Percentiles rank a stretch among this genome's conserved stretches.
phyloP scores from a whole-genome alignment of 2,888 invertebrate genomes.

The Nomada lathburiana region DNA sequence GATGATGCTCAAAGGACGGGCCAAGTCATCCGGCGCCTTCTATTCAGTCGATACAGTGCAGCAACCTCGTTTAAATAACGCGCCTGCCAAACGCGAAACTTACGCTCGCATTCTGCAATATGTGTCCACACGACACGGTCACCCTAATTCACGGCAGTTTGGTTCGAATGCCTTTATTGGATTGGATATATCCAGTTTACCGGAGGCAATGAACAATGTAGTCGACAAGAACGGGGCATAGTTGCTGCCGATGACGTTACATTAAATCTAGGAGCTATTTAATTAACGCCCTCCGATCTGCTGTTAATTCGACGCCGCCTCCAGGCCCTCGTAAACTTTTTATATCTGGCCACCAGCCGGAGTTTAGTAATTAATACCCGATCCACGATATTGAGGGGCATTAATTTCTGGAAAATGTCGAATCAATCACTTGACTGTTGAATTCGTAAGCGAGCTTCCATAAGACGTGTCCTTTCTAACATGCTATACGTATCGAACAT shows the following conservation, averaged over 20 bases:
- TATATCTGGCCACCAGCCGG: too few relatives aligned
- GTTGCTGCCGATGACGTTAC: background rate
- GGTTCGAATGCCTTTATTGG: background rate
- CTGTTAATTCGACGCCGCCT: background rate
- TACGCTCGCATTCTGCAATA: background rate
- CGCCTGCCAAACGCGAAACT: background rate
- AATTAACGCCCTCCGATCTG: background rate
- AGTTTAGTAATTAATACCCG: too few relatives aligned
- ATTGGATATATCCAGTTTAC: background rate
- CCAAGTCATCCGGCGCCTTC: background rate
- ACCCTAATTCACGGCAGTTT: too few relatives aligned
- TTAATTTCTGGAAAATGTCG: background rate
- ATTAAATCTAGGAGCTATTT: background rate
- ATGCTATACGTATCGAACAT: too few relatives aligned
- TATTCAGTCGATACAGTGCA: background rate
- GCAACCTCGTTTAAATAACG: background rate
- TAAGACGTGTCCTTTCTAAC: too few relatives aligned
- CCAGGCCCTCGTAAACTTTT: background rate
- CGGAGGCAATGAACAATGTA: background rate
- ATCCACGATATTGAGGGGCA: too few relatives aligned
- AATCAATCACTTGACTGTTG: background rate
- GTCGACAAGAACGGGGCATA: background rate
- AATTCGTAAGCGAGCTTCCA: too few relatives aligned
- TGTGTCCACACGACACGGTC: too few relatives aligned
- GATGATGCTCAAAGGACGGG: slow-evolving; percentile 7